Evolutionary conservation across 1,140 invertebrate genomes (phyloP).

Genomic region (Euura lappo): DNA sequence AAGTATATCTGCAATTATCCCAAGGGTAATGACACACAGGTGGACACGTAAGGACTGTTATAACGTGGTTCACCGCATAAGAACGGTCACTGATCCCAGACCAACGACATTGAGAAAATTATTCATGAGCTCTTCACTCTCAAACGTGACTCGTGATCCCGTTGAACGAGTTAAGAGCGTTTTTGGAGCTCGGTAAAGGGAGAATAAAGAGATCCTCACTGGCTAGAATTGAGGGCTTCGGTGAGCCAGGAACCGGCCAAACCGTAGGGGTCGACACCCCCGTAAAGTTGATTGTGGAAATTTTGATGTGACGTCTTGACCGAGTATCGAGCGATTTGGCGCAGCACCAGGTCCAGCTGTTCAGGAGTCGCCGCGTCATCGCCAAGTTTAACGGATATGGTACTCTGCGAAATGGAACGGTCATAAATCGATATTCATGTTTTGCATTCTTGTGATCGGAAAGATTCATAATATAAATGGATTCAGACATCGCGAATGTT

Average conservation of each 20-base stretch:
- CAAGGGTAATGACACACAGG: not conserved
- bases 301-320: conserved; percentile 75
- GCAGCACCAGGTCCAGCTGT: conserved; percentile 63
- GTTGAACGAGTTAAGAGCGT: no score
- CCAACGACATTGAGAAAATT: no score
- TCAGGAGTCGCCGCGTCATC: conserved; percentile 53
- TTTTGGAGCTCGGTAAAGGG: no score
- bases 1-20: conserved; percentile 69
- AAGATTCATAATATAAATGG: no score
- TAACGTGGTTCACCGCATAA: conserved; percentile 3
- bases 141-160: no score
- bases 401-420: conserved; percentile 38
- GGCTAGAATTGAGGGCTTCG: conserved; percentile 79
- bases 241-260: conserved; percentile 76
- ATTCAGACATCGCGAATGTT: no score
- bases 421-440: no score
- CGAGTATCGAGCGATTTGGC: conserved; percentile 69
- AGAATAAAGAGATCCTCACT: conserved; percentile 60
- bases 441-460: no score
- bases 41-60: conserved; percentile 24
- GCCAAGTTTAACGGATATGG: conserved; percentile 60
- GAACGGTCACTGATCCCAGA: no score
- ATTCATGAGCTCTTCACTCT: no score
- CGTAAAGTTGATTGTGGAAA: conserved; percentile 81
- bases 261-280: conserved; percentile 75